These are phyloP conservation scores for Phalanger gymnotis DNA, from an alignment of 2,797 vertebrate genomes.

Conservation along the genomic window DNA sequence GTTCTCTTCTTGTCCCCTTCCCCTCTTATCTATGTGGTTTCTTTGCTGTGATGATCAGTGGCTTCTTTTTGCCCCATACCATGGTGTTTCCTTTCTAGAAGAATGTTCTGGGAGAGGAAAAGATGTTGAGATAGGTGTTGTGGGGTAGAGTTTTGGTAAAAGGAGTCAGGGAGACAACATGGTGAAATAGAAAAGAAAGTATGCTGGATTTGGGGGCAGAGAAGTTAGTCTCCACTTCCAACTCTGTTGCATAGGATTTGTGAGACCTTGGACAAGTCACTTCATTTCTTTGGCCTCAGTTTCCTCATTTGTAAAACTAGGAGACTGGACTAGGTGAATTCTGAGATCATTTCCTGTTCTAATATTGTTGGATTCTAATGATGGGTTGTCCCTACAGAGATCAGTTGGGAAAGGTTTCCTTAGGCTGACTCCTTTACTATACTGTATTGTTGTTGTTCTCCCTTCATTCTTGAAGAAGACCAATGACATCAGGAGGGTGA, in stretches of 20 bases:
- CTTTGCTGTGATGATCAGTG: constrained; percentile 50
- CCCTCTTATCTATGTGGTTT: constrained; percentile 3
- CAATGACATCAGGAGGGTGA: not conserved
- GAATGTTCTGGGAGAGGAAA: not conserved
- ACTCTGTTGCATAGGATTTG: not conserved
- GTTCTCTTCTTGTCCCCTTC: not conserved
- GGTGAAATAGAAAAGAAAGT: not conserved
- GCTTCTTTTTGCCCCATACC: constrained; percentile 45
- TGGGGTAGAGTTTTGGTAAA: not conserved
- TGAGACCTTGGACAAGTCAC: not conserved
- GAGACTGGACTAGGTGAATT: not conserved
- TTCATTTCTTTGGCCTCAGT: not conserved
- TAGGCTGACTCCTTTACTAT: not conserved
- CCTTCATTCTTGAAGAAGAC: not conserved
- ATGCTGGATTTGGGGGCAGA: not conserved
- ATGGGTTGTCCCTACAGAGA: not conserved
- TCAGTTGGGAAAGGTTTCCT: not conserved
- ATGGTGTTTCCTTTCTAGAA: constrained; percentile 43
- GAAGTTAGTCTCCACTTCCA: not conserved
- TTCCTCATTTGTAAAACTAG: not conserved
- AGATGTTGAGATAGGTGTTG: not conserved
- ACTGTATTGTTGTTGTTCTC: not conserved
- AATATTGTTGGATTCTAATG: not conserved
- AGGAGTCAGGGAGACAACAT: not conserved
- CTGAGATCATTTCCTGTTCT: not conserved